Evolutionary conservation across 2,888 invertebrate species (phyloP).

Genomic region (Nineta flava): DNA sequence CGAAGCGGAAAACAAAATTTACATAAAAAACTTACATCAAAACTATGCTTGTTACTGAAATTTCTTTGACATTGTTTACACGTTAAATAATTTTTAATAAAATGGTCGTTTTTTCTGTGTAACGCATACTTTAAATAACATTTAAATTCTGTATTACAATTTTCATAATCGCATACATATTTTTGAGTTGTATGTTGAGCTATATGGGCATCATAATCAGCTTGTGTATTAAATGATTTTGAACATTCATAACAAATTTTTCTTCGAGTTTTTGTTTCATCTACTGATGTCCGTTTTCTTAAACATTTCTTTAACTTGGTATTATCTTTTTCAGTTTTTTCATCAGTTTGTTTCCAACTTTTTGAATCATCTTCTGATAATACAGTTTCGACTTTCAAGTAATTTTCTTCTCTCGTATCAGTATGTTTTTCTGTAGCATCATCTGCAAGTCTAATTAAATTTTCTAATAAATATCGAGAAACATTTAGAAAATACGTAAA

Average conservation of each 20-base stretch:
- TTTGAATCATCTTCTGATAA: too few species aligned
- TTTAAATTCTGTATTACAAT: constrained; percentile 3
- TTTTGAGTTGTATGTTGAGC: constrained; percentile 2
- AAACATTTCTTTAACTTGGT: too few species aligned
- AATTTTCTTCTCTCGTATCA: too few species aligned
- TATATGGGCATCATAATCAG: neutral
- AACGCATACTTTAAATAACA: constrained; percentile 3
- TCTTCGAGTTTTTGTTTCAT: neutral
- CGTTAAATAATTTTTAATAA: constrained; percentile 4
- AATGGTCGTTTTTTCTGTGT: constrained; percentile 5
- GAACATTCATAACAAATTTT: constrained; percentile 4
- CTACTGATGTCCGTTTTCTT: too few species aligned
- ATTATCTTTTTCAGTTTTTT: too few species aligned
- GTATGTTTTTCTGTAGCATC: too few species aligned
- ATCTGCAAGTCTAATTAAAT: too few species aligned
- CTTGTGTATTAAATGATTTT: neutral
- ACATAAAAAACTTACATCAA: constrained; percentile 4
- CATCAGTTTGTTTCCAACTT: too few species aligned
- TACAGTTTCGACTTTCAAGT: too few species aligned
- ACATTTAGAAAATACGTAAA: too few species aligned
- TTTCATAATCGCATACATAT: constrained; percentile 3
- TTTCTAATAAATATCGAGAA: too few species aligned
- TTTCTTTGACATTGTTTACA: constrained; percentile 3
- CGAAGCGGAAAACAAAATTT: too few species aligned
- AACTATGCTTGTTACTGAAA: neutral